Conservation (phyloP, 1,140 invertebrate species). For the Scaptomyza graminum region DNA sequence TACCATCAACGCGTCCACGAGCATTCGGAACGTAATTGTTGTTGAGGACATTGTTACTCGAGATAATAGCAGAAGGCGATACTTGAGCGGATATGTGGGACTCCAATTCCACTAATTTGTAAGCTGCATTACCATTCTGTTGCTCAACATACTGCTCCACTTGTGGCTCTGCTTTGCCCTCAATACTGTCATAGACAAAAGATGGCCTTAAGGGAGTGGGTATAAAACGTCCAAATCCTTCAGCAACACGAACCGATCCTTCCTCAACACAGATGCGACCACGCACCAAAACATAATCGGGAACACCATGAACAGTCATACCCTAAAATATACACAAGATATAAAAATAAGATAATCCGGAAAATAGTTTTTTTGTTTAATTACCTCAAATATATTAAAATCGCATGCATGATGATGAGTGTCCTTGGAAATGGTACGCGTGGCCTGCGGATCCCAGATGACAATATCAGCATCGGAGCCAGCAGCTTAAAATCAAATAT, state of each 20-base stretch:
- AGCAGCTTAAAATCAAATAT: conserved; percentile 83
- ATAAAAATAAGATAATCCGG: background rate
- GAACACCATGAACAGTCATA: conserved; percentile 92
- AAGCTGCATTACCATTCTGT: conserved; percentile 54
- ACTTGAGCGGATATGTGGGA: conserved; percentile 65
- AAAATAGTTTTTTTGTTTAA: background rate
- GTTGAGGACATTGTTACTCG: conserved; percentile 52
- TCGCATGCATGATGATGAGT: conserved; percentile 97
- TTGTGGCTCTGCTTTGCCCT: conserved; percentile 49
- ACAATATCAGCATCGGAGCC: conserved; percentile 99
- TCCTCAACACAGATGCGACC: conserved; percentile 96
- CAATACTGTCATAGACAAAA: conserved; percentile 84
- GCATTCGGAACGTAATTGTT: conserved; percentile 87
- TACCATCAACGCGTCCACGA: conserved; percentile 89
- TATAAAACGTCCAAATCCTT: conserved; percentile 88
- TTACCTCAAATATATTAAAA: conserved; percentile 97
- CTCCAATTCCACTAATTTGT: conserved; percentile 83
- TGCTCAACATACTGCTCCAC: conserved; percentile 53
- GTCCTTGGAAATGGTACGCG: conserved; percentile 94
- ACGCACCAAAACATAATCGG: conserved; percentile 95
- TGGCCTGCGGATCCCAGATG: conserved; percentile 96
- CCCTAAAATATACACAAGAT: conserved; percentile 83
- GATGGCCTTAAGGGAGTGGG: conserved; percentile 84
- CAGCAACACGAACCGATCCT: conserved; percentile 92
- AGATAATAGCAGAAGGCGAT: conserved; percentile 56